These are phyloP conservation scores for Carollia perspicillata DNA, from an alignment of 2,113 vertebrate genomes.

Conservation along the genomic window DNA sequence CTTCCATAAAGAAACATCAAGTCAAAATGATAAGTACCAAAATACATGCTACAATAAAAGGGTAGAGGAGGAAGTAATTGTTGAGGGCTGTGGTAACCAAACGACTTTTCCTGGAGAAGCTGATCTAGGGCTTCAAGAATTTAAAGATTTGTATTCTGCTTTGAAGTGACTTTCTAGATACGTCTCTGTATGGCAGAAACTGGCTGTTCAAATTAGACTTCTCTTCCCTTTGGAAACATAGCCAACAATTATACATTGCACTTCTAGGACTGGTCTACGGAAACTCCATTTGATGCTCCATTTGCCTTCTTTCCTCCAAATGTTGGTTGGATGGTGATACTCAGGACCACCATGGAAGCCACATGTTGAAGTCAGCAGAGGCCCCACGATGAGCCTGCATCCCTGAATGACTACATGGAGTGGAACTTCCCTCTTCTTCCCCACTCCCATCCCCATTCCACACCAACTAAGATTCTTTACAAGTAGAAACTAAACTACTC, in stretches of 20 bases:
- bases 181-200: background rate
- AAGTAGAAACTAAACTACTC: background rate
- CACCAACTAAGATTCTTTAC: background rate
- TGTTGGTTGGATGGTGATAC: background rate
- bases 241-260: background rate
- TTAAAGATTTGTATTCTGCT: background rate
- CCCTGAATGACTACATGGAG: background rate
- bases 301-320: background rate
- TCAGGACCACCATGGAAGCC: background rate
- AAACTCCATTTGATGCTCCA: background rate
- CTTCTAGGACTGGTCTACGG: background rate
- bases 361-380: background rate
- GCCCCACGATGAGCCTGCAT: background rate
- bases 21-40: background rate
- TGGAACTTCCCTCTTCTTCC: rapidly evolving
- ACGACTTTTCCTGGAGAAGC: background rate
- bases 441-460: rapidly evolving
- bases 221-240: background rate
- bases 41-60: background rate
- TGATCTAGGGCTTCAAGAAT: background rate
- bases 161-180: background rate
- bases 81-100: background rate
- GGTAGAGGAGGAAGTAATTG: background rate
- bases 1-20: background rate
- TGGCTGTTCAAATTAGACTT: background rate